phyloP scores from a whole-genome alignment of 2,113 vertebrate species.

The Poecile atricapillus region DNA sequence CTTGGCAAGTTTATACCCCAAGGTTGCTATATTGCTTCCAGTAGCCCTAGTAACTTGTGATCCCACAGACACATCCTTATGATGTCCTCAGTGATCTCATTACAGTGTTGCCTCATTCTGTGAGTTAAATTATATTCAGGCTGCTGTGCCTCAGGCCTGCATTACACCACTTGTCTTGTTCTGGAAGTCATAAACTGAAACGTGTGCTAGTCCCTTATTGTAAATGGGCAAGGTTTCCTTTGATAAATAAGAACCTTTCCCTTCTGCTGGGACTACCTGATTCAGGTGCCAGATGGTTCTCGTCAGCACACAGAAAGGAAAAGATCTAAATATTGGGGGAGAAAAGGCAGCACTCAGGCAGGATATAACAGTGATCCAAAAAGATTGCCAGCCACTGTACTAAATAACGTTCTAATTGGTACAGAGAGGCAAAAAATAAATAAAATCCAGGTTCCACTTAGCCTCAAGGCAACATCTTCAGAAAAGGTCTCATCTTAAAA shows the following conservation, averaged over 20 bases:
- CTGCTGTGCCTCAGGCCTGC: neutral
- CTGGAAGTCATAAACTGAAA: neutral
- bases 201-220: accelerated
- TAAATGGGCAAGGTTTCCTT: neutral
- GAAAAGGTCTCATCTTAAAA: neutral
- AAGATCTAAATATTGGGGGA: neutral
- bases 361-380: neutral
- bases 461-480: neutral
- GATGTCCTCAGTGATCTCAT: neutral
- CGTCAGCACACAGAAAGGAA: neutral
- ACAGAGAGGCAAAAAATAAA: neutral
- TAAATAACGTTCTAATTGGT: neutral
- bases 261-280: neutral
- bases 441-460: neutral
- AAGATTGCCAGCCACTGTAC: neutral
- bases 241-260: neutral
- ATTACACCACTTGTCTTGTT: neutral
- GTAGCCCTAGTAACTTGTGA: neutral
- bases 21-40: neutral
- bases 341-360: neutral
- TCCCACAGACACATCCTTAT: neutral
- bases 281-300: neutral
- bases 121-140: neutral
- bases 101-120: neutral
- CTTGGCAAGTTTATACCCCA: neutral